A percentile compares a stretch with the other conserved stretches of the same genome.
These are phyloP conservation scores for Dipodomys merriami DNA, from an alignment of 2,113 vertebrate genomes.

Conservation along the genomic window DNA sequence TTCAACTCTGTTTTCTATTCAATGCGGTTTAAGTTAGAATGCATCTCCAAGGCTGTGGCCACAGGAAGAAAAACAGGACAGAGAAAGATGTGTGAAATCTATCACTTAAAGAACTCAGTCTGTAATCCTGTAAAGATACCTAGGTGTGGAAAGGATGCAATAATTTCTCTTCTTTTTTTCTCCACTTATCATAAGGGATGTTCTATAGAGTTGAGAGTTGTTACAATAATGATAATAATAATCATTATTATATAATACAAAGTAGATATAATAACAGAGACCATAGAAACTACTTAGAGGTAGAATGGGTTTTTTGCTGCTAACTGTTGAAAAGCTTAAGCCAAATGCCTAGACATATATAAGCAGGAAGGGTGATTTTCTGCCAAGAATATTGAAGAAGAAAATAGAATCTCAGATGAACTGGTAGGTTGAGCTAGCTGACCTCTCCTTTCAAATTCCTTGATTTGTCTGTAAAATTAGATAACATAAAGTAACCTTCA, in stretches of 20 bases:
- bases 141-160: neutral
- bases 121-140: neutral
- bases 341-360: neutral
- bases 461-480: slow-evolving; percentile 16
- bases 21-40: neutral
- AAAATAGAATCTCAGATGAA: neutral
- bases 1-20: neutral
- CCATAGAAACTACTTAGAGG: slow-evolving; percentile 1
- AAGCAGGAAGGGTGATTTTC: neutral
- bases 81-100: neutral
- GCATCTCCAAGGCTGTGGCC: neutral
- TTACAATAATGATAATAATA: too few relatives aligned
- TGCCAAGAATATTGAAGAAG: slow-evolving; percentile 6
- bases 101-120: neutral
- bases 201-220: neutral
- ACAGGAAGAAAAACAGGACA: neutral
- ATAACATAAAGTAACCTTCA: slow-evolving; percentile 32
- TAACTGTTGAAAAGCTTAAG: slow-evolving; percentile 16
- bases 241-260: too few relatives aligned
- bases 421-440: neutral
- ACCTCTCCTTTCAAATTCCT: neutral
- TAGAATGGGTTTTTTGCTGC: slow-evolving; percentile 17
- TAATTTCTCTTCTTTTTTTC: neutral
- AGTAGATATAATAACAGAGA: too few relatives aligned
- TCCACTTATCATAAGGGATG: neutral